Base-by-base conservation (phyloP, 2,888 invertebrate species). In the Cheilosia scutellata region DNA sequence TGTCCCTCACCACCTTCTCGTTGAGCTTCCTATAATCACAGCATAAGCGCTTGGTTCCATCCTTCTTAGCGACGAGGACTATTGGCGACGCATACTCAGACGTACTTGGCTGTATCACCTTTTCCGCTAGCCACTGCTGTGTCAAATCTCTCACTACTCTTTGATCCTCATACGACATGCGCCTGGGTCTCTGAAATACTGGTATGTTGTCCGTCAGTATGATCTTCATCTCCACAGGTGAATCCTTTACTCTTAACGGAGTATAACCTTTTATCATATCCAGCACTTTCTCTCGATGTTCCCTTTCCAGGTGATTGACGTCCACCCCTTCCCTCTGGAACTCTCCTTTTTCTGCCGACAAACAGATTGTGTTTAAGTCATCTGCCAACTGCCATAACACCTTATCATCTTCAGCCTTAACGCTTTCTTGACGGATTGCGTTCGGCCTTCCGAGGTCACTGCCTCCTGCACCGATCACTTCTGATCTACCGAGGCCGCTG, bases 261-360 rank as follows among this genome's bases (percentile, higher is more conserved):
- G 6, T 55, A 16, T 72, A 72, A 6, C 40, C 49, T 5, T 40
- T 31, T 42, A 60, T 49, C 4, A 72, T 70, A 9, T 20, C n/a
- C 40, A 49, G 29, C 37, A 72, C 37, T n/a, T 60, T 29, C 51
- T 33, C 16, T 31, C 37, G 16, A 37, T 3, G 11, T 11, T 33
- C 25, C 2, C 16, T 25, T 4, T 49, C 29, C 37, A 71, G 33
- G 27, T 71, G 71, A n/a, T 33, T 49, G 11, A 58, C 44, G 31
- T 70, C 70, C 20, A 20, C 20, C 20, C 20, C 20, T 20, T 20
- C 20, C 20, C 20, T 20, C 20, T 20, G 20, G 20, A 70, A 47
- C 20, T 44, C 58, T 42, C 70, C 57, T 11, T 44, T 47, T 70
- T 11, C 44, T 31, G 47, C 58, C 2, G 70, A 16, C 25, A 71